Evolutionary conservation across 1,140 invertebrate genomes (phyloP).

Genomic region (Venustaconcha ellipsiformis): DNA sequence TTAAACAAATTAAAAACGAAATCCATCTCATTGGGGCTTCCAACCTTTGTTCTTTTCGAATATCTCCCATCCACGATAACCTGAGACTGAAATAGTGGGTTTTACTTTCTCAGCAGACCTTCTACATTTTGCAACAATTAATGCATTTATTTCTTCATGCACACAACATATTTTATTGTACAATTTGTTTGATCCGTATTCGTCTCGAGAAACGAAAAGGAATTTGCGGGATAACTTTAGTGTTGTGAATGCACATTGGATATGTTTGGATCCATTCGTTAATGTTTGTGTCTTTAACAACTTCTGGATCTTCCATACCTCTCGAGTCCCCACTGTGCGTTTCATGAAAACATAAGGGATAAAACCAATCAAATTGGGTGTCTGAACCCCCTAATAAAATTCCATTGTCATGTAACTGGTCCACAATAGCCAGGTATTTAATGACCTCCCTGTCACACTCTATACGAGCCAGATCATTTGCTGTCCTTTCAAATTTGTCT

Average conservation of each 20-base stretch:
- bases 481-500: not conserved
- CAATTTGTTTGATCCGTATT: not conserved
- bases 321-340: not conserved
- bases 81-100: conserved; percentile 1
- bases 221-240: not conserved
- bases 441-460: not conserved
- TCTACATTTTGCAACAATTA: not conserved
- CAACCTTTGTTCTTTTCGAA: not conserved
- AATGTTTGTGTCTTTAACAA: no score
- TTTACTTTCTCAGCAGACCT: not conserved
- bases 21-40: conserved; percentile 3
- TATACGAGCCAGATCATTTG: conserved; percentile 1
- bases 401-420: not conserved
- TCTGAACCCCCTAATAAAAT: not conserved
- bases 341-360: not conserved
- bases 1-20: conserved; percentile 1
- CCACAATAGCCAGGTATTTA: not conserved
- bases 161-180: not conserved
- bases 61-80: not conserved
- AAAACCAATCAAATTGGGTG: not conserved
- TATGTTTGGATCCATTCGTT: not conserved
- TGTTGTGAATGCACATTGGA: conserved; percentile 4
- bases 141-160: not conserved
- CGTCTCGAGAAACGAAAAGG: not conserved
- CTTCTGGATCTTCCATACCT: not conserved